Evolutionary conservation across 2,888 invertebrate genomes (phyloP).

Genomic region (Hydriomena furcata): DNA sequence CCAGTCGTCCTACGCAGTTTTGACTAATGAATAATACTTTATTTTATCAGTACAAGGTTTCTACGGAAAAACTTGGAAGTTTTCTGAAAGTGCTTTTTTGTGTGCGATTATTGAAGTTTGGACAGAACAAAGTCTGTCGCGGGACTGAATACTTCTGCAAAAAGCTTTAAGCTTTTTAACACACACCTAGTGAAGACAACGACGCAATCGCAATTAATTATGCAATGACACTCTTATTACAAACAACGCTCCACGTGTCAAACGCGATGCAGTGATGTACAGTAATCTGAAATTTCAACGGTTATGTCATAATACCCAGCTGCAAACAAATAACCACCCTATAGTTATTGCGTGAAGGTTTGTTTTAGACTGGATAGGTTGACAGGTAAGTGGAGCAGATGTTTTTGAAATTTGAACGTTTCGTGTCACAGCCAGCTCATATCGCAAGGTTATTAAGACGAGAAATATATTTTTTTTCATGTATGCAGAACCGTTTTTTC

Average conservation of each 20-base stretch:
- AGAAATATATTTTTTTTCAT: no score
- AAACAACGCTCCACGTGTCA: conserved; percentile 38
- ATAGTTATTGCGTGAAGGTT: conserved; percentile 20
- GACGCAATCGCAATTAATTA: conserved; percentile 35
- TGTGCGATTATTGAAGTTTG: no score
- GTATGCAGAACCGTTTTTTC: no score
- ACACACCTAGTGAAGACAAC: conserved; percentile 26
- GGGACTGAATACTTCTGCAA: no score
- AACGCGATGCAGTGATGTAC: conserved; percentile 41
- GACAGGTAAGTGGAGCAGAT: conserved; percentile 31
- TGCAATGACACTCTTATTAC: conserved; percentile 40
- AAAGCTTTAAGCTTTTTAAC: conserved; percentile 4
- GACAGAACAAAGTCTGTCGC: no score
- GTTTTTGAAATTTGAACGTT: conserved; percentile 38
- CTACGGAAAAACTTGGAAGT: no score
- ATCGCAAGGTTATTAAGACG: conserved; percentile 31
- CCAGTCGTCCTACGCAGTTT: no score
- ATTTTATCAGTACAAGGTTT: no score
- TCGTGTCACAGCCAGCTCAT: conserved; percentile 30
- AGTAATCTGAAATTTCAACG: conserved; percentile 43
- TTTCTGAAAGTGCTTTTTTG: no score
- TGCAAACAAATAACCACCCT: conserved; percentile 23
- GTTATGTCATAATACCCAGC: conserved; percentile 37
- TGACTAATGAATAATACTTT: no score
- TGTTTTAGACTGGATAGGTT: conserved; percentile 21